Conservation (phyloP, 2,797 vertebrate species). For the Eulemur coronatus region DNA sequence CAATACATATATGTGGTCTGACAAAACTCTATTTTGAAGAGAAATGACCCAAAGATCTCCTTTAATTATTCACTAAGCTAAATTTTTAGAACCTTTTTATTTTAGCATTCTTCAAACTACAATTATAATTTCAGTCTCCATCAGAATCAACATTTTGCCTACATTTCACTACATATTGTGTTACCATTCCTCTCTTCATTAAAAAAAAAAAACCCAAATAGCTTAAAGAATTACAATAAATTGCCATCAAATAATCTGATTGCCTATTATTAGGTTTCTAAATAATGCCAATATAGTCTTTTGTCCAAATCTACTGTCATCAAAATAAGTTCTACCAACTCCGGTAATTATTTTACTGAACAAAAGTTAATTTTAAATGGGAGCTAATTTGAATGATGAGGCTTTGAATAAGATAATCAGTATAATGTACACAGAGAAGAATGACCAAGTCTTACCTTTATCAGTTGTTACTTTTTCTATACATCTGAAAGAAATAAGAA, state of each 20-base stretch:
- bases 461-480: conserved; percentile 80
- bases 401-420: background rate
- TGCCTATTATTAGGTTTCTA: background rate
- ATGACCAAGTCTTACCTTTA: conserved; percentile 84
- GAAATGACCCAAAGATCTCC: conserved; percentile 8
- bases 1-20: background rate
- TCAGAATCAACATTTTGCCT: background rate
- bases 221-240: conserved; percentile 12
- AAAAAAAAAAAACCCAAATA: background rate
- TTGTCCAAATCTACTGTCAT: background rate
- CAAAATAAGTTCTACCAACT: background rate
- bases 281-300: background rate
- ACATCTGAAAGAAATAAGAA: conserved; percentile 81
- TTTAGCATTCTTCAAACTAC: background rate
- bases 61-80: conserved; percentile 47
- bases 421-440: background rate
- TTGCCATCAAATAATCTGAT: background rate
- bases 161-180: background rate
- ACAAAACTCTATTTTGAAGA: background rate
- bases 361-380: background rate
- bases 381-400: background rate
- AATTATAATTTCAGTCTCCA: background rate
- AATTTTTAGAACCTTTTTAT: conserved; percentile 11
- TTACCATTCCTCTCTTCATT: background rate
- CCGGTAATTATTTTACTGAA: background rate